Base-by-base conservation (phyloP, 1,140 invertebrate species). In the Hyphantria cunea region DNA sequence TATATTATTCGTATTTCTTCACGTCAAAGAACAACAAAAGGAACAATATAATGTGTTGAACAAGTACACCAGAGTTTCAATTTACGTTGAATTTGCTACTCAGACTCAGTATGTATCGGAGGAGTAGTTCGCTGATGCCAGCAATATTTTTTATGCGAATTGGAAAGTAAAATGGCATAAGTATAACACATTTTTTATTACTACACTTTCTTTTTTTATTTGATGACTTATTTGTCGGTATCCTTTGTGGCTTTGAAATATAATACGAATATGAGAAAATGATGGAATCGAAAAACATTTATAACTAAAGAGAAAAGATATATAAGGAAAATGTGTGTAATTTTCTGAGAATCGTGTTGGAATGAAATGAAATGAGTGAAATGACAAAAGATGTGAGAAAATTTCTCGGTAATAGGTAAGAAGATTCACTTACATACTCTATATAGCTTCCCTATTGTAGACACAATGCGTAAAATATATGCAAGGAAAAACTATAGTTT, bases 11-110 rank as follows among this genome's bases (percentile, higher is more conserved):
- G 51, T 52, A 68, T 72, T 76, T 72, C 42, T 67, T 71, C 72
- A 64, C 76, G 72, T 79, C 76, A 77, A 70, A 77, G 66, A 66
- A 47, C 72, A 63, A 76, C 77, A 78, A 77, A 75, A 63, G 53
- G 55, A 34, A 32, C 45, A 59, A 39, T 31, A 56, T 49, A 64
- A 50, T 64, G 52, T 59, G 48, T 25, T 50, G 39, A 52, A 34
- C 42, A 66, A 55, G 55, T 66, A 59, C 42, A 48, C 56, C 50
- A 44, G 12, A 44, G 58, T 64, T 66, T 70, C 63, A 66, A 70
- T 64, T 70, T 66, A 45, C 55, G 50, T 15, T 49, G 55, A 64
- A 64, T 56, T 68, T 68, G 64, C 52, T 66, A 60, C 53, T 61
- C 51, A 53, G 58, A 56, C 42, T 48, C 25, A 32, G 45, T 45